These are phyloP conservation scores for Sardina pilchardus DNA, from an alignment of 2,113 vertebrate genomes.

Conservation along the genomic window DNA sequence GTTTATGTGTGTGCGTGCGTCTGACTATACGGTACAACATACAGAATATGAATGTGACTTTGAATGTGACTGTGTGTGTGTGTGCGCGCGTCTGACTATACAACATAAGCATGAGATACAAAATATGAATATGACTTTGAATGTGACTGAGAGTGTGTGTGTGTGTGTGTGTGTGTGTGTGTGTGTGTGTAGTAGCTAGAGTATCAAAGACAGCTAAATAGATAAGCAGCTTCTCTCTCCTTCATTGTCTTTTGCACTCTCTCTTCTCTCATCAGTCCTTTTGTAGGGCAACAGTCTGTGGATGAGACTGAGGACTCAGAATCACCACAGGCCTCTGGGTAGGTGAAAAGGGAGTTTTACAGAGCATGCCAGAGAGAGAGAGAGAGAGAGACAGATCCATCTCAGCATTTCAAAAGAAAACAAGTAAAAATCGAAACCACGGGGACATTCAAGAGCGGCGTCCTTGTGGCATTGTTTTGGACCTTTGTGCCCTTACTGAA, in stretches of 20 bases:
- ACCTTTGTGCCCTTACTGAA: not conserved
- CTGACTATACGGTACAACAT: not conserved
- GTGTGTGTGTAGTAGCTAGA: not conserved
- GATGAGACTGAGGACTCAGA: not conserved
- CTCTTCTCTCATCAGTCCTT: not conserved
- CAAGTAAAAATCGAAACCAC: not conserved
- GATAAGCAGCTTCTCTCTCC: too few relatives aligned
- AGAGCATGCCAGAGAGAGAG: not conserved
- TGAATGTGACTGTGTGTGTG: not conserved
- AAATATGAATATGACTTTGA: too few relatives aligned
- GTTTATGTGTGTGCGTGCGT: not conserved
- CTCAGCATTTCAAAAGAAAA: not conserved
- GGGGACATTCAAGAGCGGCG: not conserved
- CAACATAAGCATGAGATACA: too few relatives aligned
- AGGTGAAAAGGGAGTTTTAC: not conserved
- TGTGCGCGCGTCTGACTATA: too few relatives aligned
- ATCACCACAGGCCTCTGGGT: not conserved
- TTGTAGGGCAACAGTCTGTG: not conserved
- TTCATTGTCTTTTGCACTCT: too few relatives aligned
- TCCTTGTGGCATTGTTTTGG: not conserved
- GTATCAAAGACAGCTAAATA: not conserved
- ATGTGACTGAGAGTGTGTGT: not conserved
- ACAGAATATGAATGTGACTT: too few relatives aligned
- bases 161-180: not conserved
- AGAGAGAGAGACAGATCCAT: not conserved